A percentile compares a stretch with the other conserved stretches of the same genome.
These are phyloP conservation scores for Ceyx cyanopectus DNA, from an alignment of 2,113 vertebrate genomes.

Conservation along the genomic window DNA sequence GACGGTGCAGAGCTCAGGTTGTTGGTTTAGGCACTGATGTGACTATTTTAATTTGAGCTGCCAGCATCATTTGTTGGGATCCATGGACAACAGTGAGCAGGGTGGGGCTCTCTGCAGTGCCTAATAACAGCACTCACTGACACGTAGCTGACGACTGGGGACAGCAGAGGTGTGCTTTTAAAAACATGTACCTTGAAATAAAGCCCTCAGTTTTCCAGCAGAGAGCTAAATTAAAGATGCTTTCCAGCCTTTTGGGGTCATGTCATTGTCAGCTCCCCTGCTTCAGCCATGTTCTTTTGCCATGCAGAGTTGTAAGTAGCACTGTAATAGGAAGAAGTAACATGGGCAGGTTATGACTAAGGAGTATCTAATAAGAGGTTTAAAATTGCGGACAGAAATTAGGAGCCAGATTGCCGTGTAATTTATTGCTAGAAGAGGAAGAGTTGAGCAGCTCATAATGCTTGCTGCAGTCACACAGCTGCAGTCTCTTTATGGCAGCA, in stretches of 20 bases:
- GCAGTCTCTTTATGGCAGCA: conserved; percentile 12
- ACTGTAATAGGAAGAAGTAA: not conserved
- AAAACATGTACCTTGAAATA: not conserved
- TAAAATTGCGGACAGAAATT: not conserved
- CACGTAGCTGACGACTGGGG: not conserved
- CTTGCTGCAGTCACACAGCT: not conserved
- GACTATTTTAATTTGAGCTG: conserved; percentile 39
- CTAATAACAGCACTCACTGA: conserved; percentile 59
- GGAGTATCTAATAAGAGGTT: not conserved
- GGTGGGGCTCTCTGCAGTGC: conserved; percentile 5
- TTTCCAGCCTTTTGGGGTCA: not conserved
- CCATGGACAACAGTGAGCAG: conserved; percentile 5
- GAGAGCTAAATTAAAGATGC: not conserved
- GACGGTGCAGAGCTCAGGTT: not conserved
- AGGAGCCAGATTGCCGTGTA: not conserved
- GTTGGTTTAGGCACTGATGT: conserved; percentile 31
- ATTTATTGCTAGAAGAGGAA: not conserved
- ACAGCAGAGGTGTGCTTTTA: not conserved
- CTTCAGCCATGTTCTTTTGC: conserved; percentile 10
- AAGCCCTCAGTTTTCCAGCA: not conserved
- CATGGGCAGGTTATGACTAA: not conserved
- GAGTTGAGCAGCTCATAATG: not conserved
- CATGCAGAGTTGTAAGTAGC: not conserved
- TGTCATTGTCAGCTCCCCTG: not conserved
- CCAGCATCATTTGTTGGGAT: conserved; percentile 16